These are phyloP conservation scores for Alviniconcha marisindica DNA, from an alignment of 1,140 invertebrate genomes.

Conservation along the genomic window DNA sequence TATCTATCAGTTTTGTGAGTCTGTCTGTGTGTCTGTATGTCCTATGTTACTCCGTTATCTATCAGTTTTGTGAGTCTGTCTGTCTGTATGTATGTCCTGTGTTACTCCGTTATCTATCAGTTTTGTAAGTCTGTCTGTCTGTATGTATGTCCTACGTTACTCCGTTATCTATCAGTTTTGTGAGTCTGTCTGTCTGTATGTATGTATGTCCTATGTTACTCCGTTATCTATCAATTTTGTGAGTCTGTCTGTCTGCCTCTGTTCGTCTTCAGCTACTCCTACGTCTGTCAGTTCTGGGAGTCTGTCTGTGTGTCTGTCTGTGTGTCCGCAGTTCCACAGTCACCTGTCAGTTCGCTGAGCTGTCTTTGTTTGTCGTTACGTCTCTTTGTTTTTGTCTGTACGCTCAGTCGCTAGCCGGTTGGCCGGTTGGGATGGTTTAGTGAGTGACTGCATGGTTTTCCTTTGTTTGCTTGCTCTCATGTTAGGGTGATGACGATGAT, in stretches of 20 bases:
- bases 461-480: too few relatives aligned
- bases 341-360: neutral
- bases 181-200: neutral
- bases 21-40: slow-evolving; percentile 19
- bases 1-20: slow-evolving; percentile 10
- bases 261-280: slow-evolving; percentile 43
- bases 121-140: neutral
- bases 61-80: neutral
- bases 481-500: too few relatives aligned
- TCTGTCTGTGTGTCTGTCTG: neutral
- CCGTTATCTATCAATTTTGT: neutral
- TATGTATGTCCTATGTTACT: too few relatives aligned
- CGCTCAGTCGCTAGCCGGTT: too few relatives aligned
- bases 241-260: neutral
- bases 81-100: too few relatives aligned
- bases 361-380: too few relatives aligned
- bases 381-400: too few relatives aligned
- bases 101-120: neutral
- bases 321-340: neutral
- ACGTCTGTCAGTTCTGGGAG: neutral
- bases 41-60: too few relatives aligned
- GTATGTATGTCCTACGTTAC: too few relatives aligned
- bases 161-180: neutral
- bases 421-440: too few relatives aligned
- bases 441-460: too few relatives aligned